Percentiles rank a stretch among this genome's conserved stretches.
Evolutionary conservation across 2,888 invertebrate genomes (phyloP).

Genomic region (Pomacea canaliculata): DNA sequence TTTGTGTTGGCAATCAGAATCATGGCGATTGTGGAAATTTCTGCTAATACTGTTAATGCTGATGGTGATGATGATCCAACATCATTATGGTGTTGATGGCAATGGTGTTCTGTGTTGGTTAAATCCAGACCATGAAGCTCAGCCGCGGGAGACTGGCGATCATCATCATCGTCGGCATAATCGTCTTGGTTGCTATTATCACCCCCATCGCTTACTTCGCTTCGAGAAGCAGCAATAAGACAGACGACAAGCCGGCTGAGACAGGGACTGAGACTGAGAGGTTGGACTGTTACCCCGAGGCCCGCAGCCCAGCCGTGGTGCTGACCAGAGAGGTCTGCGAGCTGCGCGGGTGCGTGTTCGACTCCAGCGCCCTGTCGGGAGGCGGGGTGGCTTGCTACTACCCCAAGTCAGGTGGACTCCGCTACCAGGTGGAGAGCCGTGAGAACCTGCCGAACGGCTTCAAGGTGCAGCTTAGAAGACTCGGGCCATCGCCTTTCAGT

Average conservation of each 20-base stretch:
- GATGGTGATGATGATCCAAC: no score
- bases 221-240: background rate
- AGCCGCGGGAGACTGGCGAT: background rate
- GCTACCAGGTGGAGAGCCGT: background rate
- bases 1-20: no score
- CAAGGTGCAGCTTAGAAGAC: background rate
- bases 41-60: no score
- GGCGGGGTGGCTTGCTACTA: slow-evolving; percentile 9
- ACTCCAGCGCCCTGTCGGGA: background rate
- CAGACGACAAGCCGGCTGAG: background rate
- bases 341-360: background rate
- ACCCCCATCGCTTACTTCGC: slow-evolving; percentile 14
- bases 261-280: background rate
- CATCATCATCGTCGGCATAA: slow-evolving; percentile 14
- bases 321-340: slow-evolving; percentile 9
- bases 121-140: background rate
- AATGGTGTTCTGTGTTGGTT: no score
- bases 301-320: background rate
- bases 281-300: slow-evolving; percentile 20
- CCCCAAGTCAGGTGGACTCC: background rate
- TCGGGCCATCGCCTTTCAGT: slow-evolving; percentile 6
- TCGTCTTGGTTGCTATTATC: slow-evolving; percentile 14
- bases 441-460: background rate
- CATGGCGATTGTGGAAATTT: no score
- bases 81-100: no score